Evolutionary conservation across 2,113 vertebrate species (phyloP).

Genomic region (Ctenodactylus gundi): DNA sequence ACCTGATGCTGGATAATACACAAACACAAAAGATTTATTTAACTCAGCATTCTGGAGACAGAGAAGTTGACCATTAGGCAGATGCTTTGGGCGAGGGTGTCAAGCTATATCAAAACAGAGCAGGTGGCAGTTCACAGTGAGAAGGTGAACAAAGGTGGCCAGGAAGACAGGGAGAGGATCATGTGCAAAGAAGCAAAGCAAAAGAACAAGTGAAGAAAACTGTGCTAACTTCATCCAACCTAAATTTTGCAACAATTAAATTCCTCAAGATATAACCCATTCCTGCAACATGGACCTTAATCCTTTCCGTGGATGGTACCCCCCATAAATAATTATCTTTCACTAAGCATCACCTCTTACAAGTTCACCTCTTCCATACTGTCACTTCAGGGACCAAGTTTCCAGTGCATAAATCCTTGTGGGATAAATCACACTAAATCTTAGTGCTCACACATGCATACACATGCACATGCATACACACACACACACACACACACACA

Average conservation of each 20-base stretch:
- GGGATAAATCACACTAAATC: background rate
- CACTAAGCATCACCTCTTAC: background rate
- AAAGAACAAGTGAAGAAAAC: background rate
- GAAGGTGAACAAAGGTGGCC: too few relatives aligned
- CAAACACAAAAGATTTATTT: background rate
- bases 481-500: too few relatives aligned
- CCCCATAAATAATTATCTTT: background rate
- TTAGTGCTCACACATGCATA: too few relatives aligned
- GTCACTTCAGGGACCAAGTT: background rate
- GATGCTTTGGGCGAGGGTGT: background rate
- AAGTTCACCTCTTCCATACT: background rate
- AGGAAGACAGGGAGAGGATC: background rate
- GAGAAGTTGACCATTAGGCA: background rate
- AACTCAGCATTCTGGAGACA: background rate
- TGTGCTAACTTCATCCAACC: background rate
- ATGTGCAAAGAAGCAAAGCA: background rate
- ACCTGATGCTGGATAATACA: background rate
- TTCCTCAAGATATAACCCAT: background rate
- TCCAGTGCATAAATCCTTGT: background rate
- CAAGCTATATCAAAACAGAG: rapidly evolving
- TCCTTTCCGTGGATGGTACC: too few relatives aligned
- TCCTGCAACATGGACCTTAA: background rate
- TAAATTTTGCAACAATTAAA: background rate
- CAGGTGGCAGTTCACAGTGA: background rate
- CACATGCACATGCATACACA: too few relatives aligned